Base-by-base conservation (phyloP, 2,797 vertebrate genomes). In the Lacerta agilis region DNA sequence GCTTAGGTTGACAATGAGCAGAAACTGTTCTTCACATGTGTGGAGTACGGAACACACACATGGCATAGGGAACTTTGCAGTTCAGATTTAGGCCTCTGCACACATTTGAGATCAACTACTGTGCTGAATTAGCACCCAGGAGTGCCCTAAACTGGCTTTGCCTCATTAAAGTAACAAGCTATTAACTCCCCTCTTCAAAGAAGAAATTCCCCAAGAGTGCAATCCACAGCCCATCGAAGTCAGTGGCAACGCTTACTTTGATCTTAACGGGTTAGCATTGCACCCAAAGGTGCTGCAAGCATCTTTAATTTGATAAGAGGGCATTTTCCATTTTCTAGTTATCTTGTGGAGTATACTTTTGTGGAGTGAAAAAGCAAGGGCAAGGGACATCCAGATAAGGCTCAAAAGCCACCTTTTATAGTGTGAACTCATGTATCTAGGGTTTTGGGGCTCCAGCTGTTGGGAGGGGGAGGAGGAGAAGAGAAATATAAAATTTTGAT, bases 191-290 rank as follows among this genome's bases (percentile, higher is more conserved):
- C n/a, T 87, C 41, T 81, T 89, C 82, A 77, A 86, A 89, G 58
- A 36, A 69, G 36, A 73, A 75, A 55, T 36, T 64, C 80, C 64
- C 75, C 79, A 45, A 64, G 49, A 67, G 64, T 87, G 43, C 1
- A 81, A 41, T 86, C 45, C 71, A 33, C 78, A 15, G 55, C 43
- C 69, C 88, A 85, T 58, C 55, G 83, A 89, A 89, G 71, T 89
- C 78, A 38, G 79, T 85, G 77, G 83, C 58, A 75, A 85, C 75
- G 88, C 83, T 89, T 41, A 76, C 83, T 89, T 89, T 89, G 88
- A 89, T 82, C 88, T 86, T 86, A 86, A 89, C 86, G 88, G 83
- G 79, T 55, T 85, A 25, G 58, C 29, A 29, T 76, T 33, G 5
- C 71, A 85, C 27, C 71, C 92, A 77, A 86, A 89, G 83, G 83